Conservation (phyloP, 1,140 invertebrate genomes). For the Drosophila bocqueti region DNA sequence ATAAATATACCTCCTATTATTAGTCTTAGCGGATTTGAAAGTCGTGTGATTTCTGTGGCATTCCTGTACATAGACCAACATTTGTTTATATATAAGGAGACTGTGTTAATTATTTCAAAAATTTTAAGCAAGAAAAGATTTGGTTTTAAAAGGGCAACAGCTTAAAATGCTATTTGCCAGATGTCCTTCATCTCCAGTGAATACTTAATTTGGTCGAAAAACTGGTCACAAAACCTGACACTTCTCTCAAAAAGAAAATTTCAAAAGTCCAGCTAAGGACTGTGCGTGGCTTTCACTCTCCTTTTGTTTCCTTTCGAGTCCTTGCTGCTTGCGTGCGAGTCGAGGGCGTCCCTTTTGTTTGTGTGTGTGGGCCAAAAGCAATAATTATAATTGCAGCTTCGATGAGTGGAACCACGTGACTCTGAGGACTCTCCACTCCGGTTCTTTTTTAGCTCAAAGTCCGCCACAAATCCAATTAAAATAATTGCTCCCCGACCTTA, state of each 20-base stretch:
- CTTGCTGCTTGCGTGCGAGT: constrained; percentile 60
- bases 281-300: constrained; percentile 10
- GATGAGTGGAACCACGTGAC: constrained; percentile 68
- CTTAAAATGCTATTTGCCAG: too few species aligned
- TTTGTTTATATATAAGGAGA: too few species aligned
- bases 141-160: too few species aligned
- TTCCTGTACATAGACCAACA: too few species aligned
- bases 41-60: too few species aligned
- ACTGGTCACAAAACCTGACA: not conserved
- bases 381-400: constrained; percentile 70
- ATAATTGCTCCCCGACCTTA: constrained; percentile 54
- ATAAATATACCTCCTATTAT: too few species aligned
- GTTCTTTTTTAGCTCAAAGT: constrained; percentile 5
- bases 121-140: too few species aligned
- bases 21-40: too few species aligned
- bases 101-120: too few species aligned
- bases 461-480: constrained; percentile 62
- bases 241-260: not conserved
- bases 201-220: not conserved
- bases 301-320: constrained; percentile 1
- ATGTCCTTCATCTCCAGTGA: not conserved
- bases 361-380: constrained; percentile 36
- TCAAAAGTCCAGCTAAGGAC: not conserved
- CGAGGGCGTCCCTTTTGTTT: constrained; percentile 41
- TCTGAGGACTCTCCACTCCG: constrained; percentile 33